A percentile compares a stretch with the other conserved stretches of the same genome.
phyloP scores from a whole-genome alignment of 2,888 invertebrate genomes.

The Petrophora chlorosata region DNA sequence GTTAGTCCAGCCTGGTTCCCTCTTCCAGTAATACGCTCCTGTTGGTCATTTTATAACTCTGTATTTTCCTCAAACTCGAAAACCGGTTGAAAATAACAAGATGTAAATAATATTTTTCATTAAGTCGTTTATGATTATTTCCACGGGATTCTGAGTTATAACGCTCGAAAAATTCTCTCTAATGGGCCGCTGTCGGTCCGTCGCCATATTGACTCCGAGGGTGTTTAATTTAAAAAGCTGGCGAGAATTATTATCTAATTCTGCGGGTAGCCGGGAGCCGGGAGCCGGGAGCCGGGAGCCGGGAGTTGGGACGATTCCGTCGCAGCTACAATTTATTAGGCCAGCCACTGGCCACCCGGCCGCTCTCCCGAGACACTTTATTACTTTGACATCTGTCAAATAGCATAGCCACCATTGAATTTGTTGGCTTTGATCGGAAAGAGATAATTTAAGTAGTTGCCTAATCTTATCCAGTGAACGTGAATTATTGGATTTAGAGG shows the following conservation, averaged over 20 bases:
- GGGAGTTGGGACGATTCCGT: background rate
- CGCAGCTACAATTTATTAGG: conserved; percentile 1
- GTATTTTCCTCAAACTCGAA: conserved; percentile 23
- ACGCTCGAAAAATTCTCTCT: conserved; percentile 40
- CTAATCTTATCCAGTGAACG: background rate
- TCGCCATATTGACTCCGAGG: conserved; percentile 45
- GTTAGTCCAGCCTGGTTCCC: conserved; percentile 91
- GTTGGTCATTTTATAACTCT: conserved; percentile 49
- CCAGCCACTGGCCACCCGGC: conserved; percentile 31
- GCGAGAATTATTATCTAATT: conserved; percentile 57
- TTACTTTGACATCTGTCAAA: conserved; percentile 37
- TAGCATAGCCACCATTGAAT: conserved; percentile 11
- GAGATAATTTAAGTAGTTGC: conserved; percentile 7
- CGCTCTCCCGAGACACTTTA: conserved; percentile 40
- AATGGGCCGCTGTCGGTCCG: conserved; percentile 29
- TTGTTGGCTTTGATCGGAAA: conserved; percentile 4
- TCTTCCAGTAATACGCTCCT: conserved; percentile 89
- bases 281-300: conserved; percentile 5
- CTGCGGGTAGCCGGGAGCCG: conserved; percentile 11
- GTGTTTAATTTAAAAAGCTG: conserved; percentile 55
- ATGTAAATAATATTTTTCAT: conserved; percentile 44
- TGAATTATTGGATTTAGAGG: background rate
- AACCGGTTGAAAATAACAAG: conserved; percentile 23
- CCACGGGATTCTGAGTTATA: conserved; percentile 47
- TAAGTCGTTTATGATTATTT: conserved; percentile 47